phyloP scores from a whole-genome alignment of 2,888 invertebrate species.

The Drosophila histrio region DNA sequence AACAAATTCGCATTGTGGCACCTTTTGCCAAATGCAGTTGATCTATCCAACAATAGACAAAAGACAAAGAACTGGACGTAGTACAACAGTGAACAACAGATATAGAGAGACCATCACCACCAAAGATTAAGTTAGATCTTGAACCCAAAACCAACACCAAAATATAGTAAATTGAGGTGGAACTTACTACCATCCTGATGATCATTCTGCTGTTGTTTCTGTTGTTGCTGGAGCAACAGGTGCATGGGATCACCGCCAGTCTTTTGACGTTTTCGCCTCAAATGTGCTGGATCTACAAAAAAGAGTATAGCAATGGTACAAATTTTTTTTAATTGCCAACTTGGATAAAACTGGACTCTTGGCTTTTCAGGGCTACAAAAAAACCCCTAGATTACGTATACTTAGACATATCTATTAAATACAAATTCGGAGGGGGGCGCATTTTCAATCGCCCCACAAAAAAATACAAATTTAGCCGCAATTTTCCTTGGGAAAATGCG shows the following conservation, averaged over 20 bases:
- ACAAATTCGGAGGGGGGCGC: slow-evolving; percentile 44
- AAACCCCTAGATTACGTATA: slow-evolving; percentile 28
- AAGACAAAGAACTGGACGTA: slow-evolving; percentile 3
- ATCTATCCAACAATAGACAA: slow-evolving; percentile 43
- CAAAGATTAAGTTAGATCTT: slow-evolving; percentile 2
- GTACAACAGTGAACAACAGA: slow-evolving; percentile 12
- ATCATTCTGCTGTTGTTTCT: slow-evolving; percentile 77
- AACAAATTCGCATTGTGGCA: slow-evolving; percentile 22
- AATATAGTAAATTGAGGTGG: slow-evolving; percentile 21
- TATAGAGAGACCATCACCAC: slow-evolving; percentile 26
- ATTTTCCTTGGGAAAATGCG: slow-evolving; percentile 26
- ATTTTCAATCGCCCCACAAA: neutral
- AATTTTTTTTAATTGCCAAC: slow-evolving; percentile 28
- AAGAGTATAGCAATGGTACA: slow-evolving; percentile 61
- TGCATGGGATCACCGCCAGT: slow-evolving; percentile 84
- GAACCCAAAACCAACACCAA: slow-evolving; percentile 18
- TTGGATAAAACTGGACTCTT: slow-evolving; percentile 18
- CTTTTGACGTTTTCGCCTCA: slow-evolving; percentile 85
- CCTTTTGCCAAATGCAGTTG: neutral
- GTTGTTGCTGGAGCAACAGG: slow-evolving; percentile 82
- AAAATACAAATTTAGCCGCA: slow-evolving; percentile 27
- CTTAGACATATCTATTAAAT: slow-evolving; percentile 55
- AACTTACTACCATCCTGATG: slow-evolving; percentile 84
- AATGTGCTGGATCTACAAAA: slow-evolving; percentile 86
- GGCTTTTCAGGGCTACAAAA: slow-evolving; percentile 20